These are phyloP conservation scores for Noctua janthe DNA, from an alignment of 2,888 invertebrate species.

Conservation along the genomic window DNA sequence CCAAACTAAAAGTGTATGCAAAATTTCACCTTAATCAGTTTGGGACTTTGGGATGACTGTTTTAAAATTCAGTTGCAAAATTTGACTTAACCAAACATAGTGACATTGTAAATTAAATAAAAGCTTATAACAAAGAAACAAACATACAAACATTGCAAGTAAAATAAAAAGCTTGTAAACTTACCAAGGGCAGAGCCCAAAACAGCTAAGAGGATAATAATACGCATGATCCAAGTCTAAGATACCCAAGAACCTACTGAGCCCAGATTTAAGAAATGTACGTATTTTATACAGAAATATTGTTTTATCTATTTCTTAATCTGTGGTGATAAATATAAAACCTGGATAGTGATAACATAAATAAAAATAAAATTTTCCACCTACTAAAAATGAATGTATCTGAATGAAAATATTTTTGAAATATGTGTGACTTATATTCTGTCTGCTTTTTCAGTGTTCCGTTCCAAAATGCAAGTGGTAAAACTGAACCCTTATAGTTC, in stretches of 20 bases:
- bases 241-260: not conserved
- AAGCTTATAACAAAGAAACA: not conserved
- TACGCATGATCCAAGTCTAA: slow-evolving; percentile 13
- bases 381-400: not conserved
- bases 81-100: not conserved
- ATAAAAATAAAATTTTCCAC: not conserved
- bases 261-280: not conserved
- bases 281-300: slow-evolving; percentile 1
- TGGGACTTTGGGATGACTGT: too few relatives aligned
- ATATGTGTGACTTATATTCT: not conserved
- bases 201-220: slow-evolving; percentile 11
- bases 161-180: not conserved
- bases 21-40: too few relatives aligned
- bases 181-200: slow-evolving; percentile 19
- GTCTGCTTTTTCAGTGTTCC: not conserved
- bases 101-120: not conserved
- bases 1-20: too few relatives aligned
- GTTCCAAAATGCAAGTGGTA: too few relatives aligned
- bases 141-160: not conserved
- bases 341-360: not conserved
- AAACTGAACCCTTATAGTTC: too few relatives aligned
- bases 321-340: not conserved
- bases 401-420: not conserved
- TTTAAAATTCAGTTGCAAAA: too few relatives aligned
- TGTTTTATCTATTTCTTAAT: slow-evolving; percentile 6